Conservation (phyloP, 64 coral and sea anemone species). For the Dendronephthya gigantea region DNA sequence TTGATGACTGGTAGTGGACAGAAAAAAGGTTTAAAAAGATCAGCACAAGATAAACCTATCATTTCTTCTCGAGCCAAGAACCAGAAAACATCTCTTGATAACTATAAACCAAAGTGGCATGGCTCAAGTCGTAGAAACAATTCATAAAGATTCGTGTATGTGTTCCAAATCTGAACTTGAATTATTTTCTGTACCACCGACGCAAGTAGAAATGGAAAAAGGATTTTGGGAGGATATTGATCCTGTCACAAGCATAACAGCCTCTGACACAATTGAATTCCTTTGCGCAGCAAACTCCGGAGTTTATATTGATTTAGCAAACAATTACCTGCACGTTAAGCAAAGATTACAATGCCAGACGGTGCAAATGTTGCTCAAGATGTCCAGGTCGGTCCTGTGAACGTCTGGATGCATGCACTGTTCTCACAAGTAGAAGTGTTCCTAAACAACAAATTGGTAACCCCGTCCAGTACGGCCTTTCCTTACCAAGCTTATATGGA, state of each 20-base stretch:
- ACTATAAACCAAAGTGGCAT: not conserved
- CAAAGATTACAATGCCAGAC: not conserved
- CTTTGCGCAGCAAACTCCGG: not conserved
- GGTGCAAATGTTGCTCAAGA: not conserved
- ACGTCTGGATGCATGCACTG: constrained; percentile 1
- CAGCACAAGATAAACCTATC: not conserved
- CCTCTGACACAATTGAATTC: not conserved
- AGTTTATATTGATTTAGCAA: not conserved
- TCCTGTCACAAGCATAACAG: not conserved
- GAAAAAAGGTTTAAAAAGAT: not conserved
- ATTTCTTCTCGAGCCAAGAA: not conserved
- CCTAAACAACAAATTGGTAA: not conserved
- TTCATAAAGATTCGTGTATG: not conserved
- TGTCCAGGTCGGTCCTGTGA: not conserved
- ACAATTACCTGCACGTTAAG: not conserved
- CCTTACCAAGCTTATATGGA: constrained; percentile 9
- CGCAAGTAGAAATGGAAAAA: not conserved
- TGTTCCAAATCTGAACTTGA: not conserved
- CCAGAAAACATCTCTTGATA: not conserved
- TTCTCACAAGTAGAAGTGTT: constrained; percentile 15
- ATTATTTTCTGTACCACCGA: not conserved
- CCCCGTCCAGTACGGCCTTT: not conserved
- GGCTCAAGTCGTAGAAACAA: not conserved
- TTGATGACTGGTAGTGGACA: not conserved
- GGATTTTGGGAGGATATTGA: not conserved